phyloP scores from a whole-genome alignment of 2,797 vertebrate species.

The Phalanger gymnotis region DNA sequence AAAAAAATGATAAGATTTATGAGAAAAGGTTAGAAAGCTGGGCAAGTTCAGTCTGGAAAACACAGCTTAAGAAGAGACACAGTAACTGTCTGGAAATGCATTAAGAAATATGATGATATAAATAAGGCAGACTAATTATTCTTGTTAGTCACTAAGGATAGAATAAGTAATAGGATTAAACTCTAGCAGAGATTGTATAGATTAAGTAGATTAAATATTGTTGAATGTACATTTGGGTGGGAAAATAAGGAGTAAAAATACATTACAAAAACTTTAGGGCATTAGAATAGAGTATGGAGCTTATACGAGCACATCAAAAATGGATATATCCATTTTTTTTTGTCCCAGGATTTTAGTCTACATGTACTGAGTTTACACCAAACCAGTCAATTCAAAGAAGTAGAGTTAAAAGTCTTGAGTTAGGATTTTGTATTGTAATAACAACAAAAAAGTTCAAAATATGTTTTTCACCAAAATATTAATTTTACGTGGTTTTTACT shows the following conservation, averaged over 20 bases:
- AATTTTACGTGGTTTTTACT: background rate
- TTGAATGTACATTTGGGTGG: background rate
- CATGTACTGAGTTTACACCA: background rate
- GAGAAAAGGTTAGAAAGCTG: background rate
- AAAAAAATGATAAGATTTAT: background rate
- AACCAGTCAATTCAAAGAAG: background rate
- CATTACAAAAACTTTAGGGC: background rate
- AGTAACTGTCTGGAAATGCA: background rate
- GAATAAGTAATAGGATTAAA: background rate
- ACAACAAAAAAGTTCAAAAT: background rate
- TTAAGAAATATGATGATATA: background rate
- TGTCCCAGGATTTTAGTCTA: conserved; percentile 17
- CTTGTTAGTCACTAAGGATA: background rate
- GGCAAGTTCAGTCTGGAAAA: background rate
- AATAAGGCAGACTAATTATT: background rate
- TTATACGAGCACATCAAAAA: background rate
- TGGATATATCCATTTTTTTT: background rate
- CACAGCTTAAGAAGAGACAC: background rate
- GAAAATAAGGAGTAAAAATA: background rate
- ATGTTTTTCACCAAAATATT: background rate
- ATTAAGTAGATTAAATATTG: background rate
- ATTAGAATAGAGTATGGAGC: background rate
- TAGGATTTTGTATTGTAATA: background rate
- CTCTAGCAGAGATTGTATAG: too few relatives aligned
- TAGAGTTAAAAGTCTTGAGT: background rate